Evolutionary conservation across 2,113 vertebrate genomes (phyloP), one percentile per base, ranked within the genome.

Genomic region (Marmota monax): DNA sequence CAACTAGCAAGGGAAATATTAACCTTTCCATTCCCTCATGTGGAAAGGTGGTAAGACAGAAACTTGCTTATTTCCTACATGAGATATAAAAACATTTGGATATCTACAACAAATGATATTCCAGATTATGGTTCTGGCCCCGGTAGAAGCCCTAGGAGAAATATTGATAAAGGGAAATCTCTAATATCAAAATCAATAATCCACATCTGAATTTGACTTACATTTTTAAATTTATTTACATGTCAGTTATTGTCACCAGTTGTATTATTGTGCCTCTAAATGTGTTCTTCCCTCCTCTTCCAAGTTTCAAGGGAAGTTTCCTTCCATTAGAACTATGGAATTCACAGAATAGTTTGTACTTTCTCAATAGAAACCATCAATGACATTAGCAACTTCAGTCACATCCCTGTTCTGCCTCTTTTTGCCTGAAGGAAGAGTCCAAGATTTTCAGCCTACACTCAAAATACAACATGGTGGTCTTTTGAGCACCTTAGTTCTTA

Each of bases 11-110:
- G 39, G 84, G 32, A 27, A 91, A 34, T 80, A 8, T 23, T 84
- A 27, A 94, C 9, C 12, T 92, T 88, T 97, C 42, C 11, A 91
- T 88, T 79, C 6, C 18, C 27, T 84, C 32, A 37, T 65, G 63
- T 85, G n/a, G 74, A 93, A 92, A 82, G 3, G 3, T 48, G 12
- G 37, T 34, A 0, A 90, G 9, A 78, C 32, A 79, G 11, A 85
- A 90, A 85, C 84, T 29, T 86, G 27, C 4, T n/a, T 45, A 61
- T 90, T 67, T 88, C 51, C 29, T 74, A 27, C 8, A 42, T 53
- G 42, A 22, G 25, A 65, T 93, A 70, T 25, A 79, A 85, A 89
- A n/a, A 65, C 23, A 45, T 61, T 10, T 16, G 7, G 32, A 32
- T n/a, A 77, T 84, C 74, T 53, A 51, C 8, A 65, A 32, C 77